Conservation (phyloP, 92 coral and sea anemone genomes). For the Nematostella vectensis region DNA sequence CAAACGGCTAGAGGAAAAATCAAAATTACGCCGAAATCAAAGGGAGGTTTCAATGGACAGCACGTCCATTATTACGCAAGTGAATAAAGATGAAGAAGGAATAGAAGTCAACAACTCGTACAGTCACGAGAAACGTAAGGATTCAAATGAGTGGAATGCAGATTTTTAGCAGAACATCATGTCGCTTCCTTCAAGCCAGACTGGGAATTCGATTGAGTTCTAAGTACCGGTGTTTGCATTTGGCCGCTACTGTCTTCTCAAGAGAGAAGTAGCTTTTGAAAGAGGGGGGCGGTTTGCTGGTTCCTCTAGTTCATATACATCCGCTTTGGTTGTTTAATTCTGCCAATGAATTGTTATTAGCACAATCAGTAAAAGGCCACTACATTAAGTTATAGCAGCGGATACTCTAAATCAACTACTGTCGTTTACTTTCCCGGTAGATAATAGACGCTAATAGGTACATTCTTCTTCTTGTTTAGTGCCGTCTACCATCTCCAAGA, state of each 20-base stretch:
- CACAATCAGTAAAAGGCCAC: too few relatives aligned
- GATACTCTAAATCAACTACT: background rate
- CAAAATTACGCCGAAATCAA: constrained; percentile 5
- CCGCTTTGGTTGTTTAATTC: constrained; percentile 28
- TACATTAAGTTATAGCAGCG: background rate
- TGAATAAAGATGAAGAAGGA: constrained; percentile 87
- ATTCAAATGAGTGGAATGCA: too few relatives aligned
- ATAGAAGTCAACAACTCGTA: constrained; percentile 64
- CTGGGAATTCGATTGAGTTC: too few relatives aligned
- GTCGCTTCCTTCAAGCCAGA: too few relatives aligned
- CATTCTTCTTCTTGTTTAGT: constrained; percentile 43
- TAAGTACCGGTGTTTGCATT: too few relatives aligned
- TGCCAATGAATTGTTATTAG: constrained; percentile 31
- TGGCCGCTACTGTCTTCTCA: too few relatives aligned
- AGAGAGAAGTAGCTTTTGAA: background rate
- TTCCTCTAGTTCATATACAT: constrained; percentile 10
- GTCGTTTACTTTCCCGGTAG: background rate
- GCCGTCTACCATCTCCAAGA: constrained; percentile 71
- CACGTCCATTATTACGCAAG: constrained; percentile 99
- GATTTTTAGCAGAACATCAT: too few relatives aligned
- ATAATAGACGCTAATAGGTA: constrained; percentile 1
- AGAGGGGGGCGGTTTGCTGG: background rate
- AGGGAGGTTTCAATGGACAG: constrained; percentile 83
- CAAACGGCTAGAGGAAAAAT: constrained; percentile 6
- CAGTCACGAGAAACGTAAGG: constrained; percentile 71